These are phyloP conservation scores for Ciconia maguari DNA, from an alignment of 2,113 vertebrate species.

Conservation along the genomic window DNA sequence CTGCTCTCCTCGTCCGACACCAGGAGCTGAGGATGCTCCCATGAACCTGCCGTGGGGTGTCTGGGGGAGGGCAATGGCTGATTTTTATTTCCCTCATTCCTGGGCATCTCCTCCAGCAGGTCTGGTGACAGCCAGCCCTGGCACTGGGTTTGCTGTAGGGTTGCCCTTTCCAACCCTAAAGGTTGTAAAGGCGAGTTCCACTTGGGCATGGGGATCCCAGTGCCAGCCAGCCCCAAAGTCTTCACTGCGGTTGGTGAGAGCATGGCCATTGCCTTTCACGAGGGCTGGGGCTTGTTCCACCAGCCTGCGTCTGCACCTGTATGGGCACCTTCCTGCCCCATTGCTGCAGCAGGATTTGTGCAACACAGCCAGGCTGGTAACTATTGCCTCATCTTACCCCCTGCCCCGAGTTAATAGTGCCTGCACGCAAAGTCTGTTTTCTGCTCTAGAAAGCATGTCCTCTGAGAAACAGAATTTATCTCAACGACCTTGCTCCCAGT, in stretches of 20 bases:
- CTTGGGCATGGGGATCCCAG: neutral
- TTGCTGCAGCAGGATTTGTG: neutral
- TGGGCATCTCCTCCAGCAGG: accelerated
- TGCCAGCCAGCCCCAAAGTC: neutral
- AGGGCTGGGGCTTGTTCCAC: neutral
- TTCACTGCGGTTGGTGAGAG: neutral
- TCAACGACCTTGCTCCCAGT: neutral
- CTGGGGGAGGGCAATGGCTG: neutral
- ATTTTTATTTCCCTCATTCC: neutral
- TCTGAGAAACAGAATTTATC: neutral
- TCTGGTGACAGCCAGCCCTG: neutral
- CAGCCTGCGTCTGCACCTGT: accelerated
- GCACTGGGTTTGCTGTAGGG: neutral
- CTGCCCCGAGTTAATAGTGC: neutral
- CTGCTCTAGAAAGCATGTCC: neutral
- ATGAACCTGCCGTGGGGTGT: neutral
- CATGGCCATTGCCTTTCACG: accelerated
- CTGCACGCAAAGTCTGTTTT: neutral
- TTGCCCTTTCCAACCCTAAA: neutral
- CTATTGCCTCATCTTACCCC: neutral
- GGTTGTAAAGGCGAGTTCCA: neutral
- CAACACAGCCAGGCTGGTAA: neutral
- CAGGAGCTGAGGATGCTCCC: neutral
- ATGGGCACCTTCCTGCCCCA: neutral
- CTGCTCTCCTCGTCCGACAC: neutral